These are phyloP conservation scores for Garrulus glandarius DNA, from an alignment of 2,797 vertebrate genomes.

Conservation along the genomic window DNA sequence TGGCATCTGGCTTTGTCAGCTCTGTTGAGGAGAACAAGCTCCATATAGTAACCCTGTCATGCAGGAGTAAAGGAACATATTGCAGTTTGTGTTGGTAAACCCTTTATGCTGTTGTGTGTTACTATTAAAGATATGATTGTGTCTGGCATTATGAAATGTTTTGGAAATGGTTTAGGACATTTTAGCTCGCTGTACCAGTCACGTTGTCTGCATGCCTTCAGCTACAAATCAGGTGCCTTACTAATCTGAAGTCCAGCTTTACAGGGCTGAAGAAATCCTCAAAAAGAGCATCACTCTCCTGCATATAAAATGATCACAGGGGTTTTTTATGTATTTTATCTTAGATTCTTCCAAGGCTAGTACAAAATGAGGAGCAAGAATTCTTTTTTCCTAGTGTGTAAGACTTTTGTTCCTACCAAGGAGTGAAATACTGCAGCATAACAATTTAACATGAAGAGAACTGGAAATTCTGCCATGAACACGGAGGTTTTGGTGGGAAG, in stretches of 20 bases:
- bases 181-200: background rate
- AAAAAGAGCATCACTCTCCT: background rate
- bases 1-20: slow-evolving; percentile 22
- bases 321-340: background rate
- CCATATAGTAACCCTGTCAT: background rate
- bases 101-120: background rate
- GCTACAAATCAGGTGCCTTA: background rate
- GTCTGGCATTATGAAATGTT: slow-evolving; percentile 8
- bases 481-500: background rate
- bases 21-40: slow-evolving; percentile 10
- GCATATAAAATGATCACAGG: background rate
- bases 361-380: background rate
- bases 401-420: background rate
- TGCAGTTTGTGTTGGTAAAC: slow-evolving; percentile 11
- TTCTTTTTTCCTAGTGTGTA: background rate
- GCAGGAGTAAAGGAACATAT: slow-evolving; percentile 5
- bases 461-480: background rate
- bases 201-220: background rate
- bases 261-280: background rate
- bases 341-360: background rate
- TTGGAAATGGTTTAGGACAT: background rate
- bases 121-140: slow-evolving; percentile 14
- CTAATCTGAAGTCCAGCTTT: background rate
- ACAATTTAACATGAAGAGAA: background rate
- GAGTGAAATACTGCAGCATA: fast-evolving